A percentile compares a stretch with the other conserved stretches of the same genome.
phyloP scores from a whole-genome alignment of 2,888 invertebrate species.

The Brachypalpus laphriformis region DNA sequence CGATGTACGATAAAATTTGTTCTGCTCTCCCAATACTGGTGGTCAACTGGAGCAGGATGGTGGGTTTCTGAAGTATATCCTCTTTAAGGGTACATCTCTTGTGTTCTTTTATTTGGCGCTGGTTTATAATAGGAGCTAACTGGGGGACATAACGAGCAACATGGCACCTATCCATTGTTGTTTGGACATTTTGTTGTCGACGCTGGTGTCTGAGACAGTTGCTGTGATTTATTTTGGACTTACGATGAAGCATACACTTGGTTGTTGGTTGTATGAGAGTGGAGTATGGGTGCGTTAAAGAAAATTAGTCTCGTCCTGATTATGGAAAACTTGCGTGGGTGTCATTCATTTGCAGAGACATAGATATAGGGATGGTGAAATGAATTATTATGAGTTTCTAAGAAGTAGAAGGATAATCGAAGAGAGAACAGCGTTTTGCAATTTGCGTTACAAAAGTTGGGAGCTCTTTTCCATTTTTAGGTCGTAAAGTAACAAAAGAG shows the following conservation, averaged over 20 bases:
- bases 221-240: slow-evolving; percentile 1
- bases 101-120: background rate
- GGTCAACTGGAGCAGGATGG: background rate
- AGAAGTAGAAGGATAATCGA: background rate
- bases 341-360: background rate
- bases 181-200: background rate
- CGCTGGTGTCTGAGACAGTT: background rate
- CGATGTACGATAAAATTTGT: slow-evolving; percentile 3
- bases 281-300: background rate
- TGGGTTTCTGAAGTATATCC: background rate
- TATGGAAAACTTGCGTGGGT: background rate
- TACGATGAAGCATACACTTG: background rate
- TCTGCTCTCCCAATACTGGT: background rate
- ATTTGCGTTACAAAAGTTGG: background rate
- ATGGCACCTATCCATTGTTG: slow-evolving; percentile 4
- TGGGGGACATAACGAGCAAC: background rate
- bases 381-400: background rate
- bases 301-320: slow-evolving; percentile 1
- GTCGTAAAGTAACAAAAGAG: background rate
- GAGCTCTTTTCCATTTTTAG: background rate
- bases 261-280: background rate
- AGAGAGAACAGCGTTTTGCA: background rate
- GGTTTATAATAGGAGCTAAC: background rate
- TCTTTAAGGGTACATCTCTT: background rate
- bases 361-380: background rate